Evolutionary conservation across 2,888 invertebrate genomes (phyloP), one percentile per base, ranked within the genome.

Genomic region (Sarcophaga subvicina): DNA sequence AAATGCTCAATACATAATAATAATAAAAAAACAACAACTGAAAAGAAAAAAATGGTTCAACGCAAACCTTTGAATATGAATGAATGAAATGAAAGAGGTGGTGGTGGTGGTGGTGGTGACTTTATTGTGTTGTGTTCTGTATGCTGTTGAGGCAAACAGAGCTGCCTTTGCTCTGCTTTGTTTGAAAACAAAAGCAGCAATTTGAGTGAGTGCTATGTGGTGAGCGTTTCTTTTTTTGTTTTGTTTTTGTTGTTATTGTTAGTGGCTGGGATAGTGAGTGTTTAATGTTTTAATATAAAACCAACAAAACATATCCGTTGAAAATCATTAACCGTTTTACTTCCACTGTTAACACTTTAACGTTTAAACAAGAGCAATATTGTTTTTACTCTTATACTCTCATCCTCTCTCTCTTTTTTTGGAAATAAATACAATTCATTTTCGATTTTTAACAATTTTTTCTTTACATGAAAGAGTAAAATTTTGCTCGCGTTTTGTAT

Each of bases 241-340:
- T 37, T 37, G 8, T 37, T 37, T 8, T 37, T 37, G 37, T 80
- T 75, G 69, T 62, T 76, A 12, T 83, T 75, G 82, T 83, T 86
- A 81, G 83, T 77, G 64, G 49, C 17, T 71, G 62, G 64, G 77
- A 82, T 67, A 83, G 83, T 77, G 81, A 80, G 82, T 78, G 59
- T 83, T 88, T 87, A 84, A 75, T 85, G 83, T 72, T 88, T 89
- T 88, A 87, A 89, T 89, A 89, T 89, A 89, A 89, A 89, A 89
- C 88, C 89, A 88, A 89, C 89, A 88, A 88, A 79, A 81, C 83
- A 86, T 88, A 88, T 83, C 88, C 87, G 88, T 82, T 88, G 88
- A 86, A 88, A 89, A 85, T 88, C 89, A 89, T 89, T 89, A 89
- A 89, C 87, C 88, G 88, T 88, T 85, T 88, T 88, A 88, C 88